Base-by-base conservation (phyloP, 2,797 vertebrate species). In the Hephaestus fuliginosus region DNA sequence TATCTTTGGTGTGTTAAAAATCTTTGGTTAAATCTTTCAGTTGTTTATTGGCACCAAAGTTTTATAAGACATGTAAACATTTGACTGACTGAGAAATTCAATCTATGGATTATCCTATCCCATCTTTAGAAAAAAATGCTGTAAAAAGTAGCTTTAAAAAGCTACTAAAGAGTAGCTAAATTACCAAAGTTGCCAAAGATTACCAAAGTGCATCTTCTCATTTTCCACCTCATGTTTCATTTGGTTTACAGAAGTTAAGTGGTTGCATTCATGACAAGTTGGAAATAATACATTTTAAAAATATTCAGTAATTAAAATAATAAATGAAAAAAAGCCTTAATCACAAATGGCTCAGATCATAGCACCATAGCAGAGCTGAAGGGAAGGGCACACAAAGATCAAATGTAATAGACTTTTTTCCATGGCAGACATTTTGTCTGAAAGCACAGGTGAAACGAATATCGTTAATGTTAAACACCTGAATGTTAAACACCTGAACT, bases 41-140 rank as follows among this genome's bases (percentile, higher is more conserved):
- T 61, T 58, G 66, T 73, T 66, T 61, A 65, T 52, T 52, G 62
- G 71, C 65, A 85, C 76, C 66, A 57, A 75, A 48, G 63, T 55
- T 55, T 71, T 22, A 79, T 83, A 55, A 64, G 63, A 84, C 78
- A 69, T 81, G 81, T 83, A 84, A 86, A 91, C 89, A 82, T 74
- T 68, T 20, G 53, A 87, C 89, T 71, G 43, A 65, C 80, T 75
- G 82, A 82, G 70, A 86, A 58, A 71, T 74, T 84, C 55, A 82
- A 86, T 63, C 70, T 81, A 44, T 25, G 80, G 61, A 58, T 80
- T 30, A 73, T 58, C 73, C 49, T 30, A 73, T 58, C 73, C 49
- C 39, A 61, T 70, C 46, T 39, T 65, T 25, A 48, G 46, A 49
- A 78, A 67, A 68, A n/a, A 25, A 0, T 48, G 22, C 48, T 63